Evolutionary conservation across 2,797 vertebrate genomes (phyloP).

Genomic region (Odontamblyopus rebecca): DNA sequence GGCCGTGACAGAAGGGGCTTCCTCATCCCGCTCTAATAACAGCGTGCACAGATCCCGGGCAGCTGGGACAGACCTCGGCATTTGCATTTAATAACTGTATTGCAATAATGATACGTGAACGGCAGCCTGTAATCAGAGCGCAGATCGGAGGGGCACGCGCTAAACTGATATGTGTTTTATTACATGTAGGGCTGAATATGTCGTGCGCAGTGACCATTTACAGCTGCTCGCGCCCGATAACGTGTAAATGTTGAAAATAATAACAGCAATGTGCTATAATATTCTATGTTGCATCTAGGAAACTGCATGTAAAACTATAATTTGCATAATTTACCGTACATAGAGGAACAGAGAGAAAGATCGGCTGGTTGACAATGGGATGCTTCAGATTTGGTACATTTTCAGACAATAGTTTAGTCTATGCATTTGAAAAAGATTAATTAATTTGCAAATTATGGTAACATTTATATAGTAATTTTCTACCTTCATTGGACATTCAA

Average conservation of each 20-base stretch:
- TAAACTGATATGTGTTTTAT: not conserved
- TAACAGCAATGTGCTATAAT: no score
- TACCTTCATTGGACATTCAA: not conserved
- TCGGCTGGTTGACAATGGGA: not conserved
- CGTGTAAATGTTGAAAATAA: not conserved
- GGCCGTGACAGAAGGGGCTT: constrained; percentile 22
- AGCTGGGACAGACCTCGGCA: constrained; percentile 30
- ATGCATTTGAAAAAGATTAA: not conserved
- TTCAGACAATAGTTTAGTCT: not conserved
- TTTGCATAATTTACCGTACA: not conserved
- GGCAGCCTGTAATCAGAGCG: constrained; percentile 1
- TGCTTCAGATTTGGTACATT: no score
- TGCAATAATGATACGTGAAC: constrained; percentile 2
- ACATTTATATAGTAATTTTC: not conserved
- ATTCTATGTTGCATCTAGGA: no score
- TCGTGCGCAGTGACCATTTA: not conserved
- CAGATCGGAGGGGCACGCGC: no score
- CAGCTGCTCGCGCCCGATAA: not conserved
- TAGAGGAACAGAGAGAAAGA: no score
- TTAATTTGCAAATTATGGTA: not conserved
- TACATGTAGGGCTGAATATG: not conserved
- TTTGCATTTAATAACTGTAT: constrained; percentile 19
- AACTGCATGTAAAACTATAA: not conserved
- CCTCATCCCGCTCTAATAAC: constrained; percentile 43
- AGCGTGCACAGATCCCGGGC: constrained; percentile 17